Evolutionary conservation across 2,888 invertebrate species (phyloP).

Genomic region (Amphipyra berbera): DNA sequence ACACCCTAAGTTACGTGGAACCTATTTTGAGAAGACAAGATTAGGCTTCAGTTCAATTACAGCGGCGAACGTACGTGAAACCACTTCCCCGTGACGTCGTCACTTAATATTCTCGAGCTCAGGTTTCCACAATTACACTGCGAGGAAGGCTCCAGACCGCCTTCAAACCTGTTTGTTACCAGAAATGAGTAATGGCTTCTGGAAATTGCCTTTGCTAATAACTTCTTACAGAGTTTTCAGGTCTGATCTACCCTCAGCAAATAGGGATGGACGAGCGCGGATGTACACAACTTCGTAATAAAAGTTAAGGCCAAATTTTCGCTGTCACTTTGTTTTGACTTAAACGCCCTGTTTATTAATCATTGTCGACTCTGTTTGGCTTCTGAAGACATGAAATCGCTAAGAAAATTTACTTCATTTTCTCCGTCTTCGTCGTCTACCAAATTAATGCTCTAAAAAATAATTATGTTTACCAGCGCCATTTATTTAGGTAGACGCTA

Average conservation of each 20-base stretch:
- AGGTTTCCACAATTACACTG: conserved; percentile 62
- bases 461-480: conserved; percentile 17
- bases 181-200: conserved; percentile 85
- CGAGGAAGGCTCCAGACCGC: conserved; percentile 45
- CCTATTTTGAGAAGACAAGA: conserved; percentile 60
- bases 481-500: conserved; percentile 1
- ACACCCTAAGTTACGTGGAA: conserved; percentile 37
- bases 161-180: conserved; percentile 69
- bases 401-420: conserved; percentile 38
- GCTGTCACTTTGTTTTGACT: conserved; percentile 77
- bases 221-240: conserved; percentile 82
- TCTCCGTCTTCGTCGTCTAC: conserved; percentile 5
- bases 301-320: conserved; percentile 73
- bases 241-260: conserved; percentile 74
- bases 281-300: conserved; percentile 69
- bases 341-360: conserved; percentile 64
- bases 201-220: conserved; percentile 85
- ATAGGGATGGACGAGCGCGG: conserved; percentile 71
- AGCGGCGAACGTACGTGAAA: conserved; percentile 60
- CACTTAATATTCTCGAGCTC: conserved; percentile 65
- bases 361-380: conserved; percentile 52
- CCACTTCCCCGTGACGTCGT: conserved; percentile 65
- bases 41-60: conserved; percentile 66
- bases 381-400: conserved; percentile 42
- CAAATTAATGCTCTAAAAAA: conserved; percentile 23